Base-by-base conservation (phyloP, 2,888 invertebrate species). In the Drosophila histrio region DNA sequence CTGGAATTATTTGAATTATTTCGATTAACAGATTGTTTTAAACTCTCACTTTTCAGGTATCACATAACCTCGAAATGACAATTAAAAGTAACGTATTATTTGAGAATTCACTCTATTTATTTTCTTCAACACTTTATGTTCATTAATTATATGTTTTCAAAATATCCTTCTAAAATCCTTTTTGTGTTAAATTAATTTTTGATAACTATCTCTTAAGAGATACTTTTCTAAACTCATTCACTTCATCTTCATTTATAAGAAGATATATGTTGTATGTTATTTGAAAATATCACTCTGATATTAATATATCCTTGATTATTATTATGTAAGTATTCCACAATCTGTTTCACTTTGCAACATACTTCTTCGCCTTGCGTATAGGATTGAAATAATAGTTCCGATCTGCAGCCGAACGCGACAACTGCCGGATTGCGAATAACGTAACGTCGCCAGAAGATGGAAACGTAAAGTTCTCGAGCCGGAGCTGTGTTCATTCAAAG, bases 351-450 rank as follows among this genome's bases (percentile, higher is more conserved):
- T 41, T 53, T 36, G 32, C 30, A 59, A 63, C 80, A 69, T 87
- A 88, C 82, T 87, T 83, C 79, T 82, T 78, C 75, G 73, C 76
- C 65, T 81, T 64, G 69, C 50, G 54, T 67, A 19, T 50, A 69
- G 68, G 72, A 70, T 66, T 63, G 66, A 74, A 85, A 26, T 63
- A 21, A 61, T 58, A 67, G 59, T 82, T 77, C 79, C 89, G 81
- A 81, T 77, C 79, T 86, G 82, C 90, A 88, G 88, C 91, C 90
- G 91, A 91, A 87, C 91, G 89, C 91, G 90, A 83, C 91, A 89
- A 91, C 89, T 89, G 90, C 87, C 89, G 85, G 89, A 87, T 90
- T 91, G 91, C 90, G 90, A 91, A 91, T 91, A 91, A 91, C 89
- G 74, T 82, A 66, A 67, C 41, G 49, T 57, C 39, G 74, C 11